phyloP scores from a whole-genome alignment of 2,888 invertebrate genomes.

The Neocrepidodera transversa region DNA sequence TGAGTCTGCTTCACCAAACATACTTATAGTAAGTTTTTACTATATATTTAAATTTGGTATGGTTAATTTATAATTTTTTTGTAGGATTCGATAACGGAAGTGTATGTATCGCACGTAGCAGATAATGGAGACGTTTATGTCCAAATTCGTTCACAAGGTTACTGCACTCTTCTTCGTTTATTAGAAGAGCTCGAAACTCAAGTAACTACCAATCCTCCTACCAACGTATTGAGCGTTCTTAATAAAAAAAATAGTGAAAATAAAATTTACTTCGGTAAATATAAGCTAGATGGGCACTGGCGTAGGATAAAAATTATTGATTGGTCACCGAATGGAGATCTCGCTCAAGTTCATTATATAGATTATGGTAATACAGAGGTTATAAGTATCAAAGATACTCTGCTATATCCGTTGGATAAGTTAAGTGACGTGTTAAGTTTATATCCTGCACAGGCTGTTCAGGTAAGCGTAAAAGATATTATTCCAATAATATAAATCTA shows the following conservation, averaged over 20 bases:
- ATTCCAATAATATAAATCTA: too few relatives aligned
- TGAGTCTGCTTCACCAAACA: constrained; percentile 51
- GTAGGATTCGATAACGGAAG: constrained; percentile 53
- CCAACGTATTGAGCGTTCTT: constrained; percentile 30
- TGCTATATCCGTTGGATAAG: constrained; percentile 62
- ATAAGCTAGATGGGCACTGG: constrained; percentile 55
- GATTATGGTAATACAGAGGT: constrained; percentile 64
- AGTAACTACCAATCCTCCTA: constrained; percentile 39
- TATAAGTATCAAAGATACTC: constrained; percentile 53
- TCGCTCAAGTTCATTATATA: constrained; percentile 63
- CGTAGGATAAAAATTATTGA: constrained; percentile 62
- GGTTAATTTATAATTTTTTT: background rate
- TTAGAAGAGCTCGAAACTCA: constrained; percentile 50
- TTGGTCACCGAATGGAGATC: constrained; percentile 55
- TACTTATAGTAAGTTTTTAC: constrained; percentile 41
- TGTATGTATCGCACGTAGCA: constrained; percentile 58
- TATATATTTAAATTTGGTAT: background rate
- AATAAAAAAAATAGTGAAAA: constrained; percentile 55
- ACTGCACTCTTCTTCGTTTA: constrained; percentile 50
- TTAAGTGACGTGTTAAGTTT: constrained; percentile 56
- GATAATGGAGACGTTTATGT: constrained; percentile 59
- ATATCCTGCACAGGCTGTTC: constrained; percentile 60
- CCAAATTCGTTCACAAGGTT: constrained; percentile 56
- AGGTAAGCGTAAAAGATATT: too few relatives aligned
- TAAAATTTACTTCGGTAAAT: constrained; percentile 61